Conservation (phyloP, 2,888 invertebrate species). For the Suillia variegata region DNA sequence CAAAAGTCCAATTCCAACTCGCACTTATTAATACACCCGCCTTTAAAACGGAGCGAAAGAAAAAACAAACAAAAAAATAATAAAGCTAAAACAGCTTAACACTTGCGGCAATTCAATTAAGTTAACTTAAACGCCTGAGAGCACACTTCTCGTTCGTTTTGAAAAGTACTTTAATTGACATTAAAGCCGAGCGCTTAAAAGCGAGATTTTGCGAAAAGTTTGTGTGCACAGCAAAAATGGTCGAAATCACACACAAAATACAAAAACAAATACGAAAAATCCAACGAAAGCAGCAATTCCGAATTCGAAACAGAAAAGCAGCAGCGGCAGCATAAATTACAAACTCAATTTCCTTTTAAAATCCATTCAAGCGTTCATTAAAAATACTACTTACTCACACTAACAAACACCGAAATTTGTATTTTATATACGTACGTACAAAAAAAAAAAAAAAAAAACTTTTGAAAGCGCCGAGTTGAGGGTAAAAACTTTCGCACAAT, state of each 20-base stretch:
- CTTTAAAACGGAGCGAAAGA: no score
- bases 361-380: conserved; percentile 5
- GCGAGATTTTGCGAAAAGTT: no score
- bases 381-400: not conserved
- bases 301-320: not conserved
- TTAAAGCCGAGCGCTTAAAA: not conserved
- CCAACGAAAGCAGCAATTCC: no score
- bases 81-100: not conserved
- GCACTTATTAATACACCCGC: not conserved
- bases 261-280: no score
- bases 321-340: conserved; percentile 33
- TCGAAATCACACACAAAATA: no score
- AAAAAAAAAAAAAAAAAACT: not conserved
- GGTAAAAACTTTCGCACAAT: not conserved
- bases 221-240: no score
- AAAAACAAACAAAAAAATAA: no score
- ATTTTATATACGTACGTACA: no score
- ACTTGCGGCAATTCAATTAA: conserved; percentile 4
- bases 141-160: not conserved
- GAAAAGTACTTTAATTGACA: not conserved
- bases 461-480: not conserved
- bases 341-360: conserved; percentile 27
- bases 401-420: no score
- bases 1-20: not conserved
- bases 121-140: not conserved